phyloP scores from a whole-genome alignment of 2,888 invertebrate genomes.

The Physocephala rufipes region DNA sequence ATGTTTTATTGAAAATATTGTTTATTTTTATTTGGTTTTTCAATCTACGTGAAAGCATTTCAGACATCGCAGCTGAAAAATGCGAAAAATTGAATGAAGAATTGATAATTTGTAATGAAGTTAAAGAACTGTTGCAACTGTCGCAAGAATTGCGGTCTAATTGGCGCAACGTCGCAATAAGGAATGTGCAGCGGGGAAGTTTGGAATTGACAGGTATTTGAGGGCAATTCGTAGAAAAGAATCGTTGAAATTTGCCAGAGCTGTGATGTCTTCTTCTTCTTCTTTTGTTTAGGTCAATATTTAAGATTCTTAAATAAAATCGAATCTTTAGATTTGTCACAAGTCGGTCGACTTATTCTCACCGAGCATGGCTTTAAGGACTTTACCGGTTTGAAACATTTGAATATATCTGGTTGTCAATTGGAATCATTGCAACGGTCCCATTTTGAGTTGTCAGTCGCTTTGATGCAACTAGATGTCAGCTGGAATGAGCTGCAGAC shows the following conservation, averaged over 20 bases:
- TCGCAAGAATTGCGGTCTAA: constrained; percentile 40
- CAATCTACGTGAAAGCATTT: neutral
- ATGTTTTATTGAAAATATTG: neutral
- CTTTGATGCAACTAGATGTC: constrained; percentile 55
- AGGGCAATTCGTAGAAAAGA: neutral
- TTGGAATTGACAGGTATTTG: constrained; percentile 45
- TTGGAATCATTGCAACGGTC: constrained; percentile 46
- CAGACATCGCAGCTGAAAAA: constrained; percentile 1
- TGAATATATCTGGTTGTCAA: constrained; percentile 57
- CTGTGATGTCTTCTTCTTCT: neutral
- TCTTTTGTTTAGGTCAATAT: constrained; percentile 3
- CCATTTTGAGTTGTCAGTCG: constrained; percentile 48
- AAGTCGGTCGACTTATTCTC: constrained; percentile 49
- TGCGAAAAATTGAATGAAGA: neutral
- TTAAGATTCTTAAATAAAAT: constrained; percentile 38
- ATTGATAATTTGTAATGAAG: constrained; percentile 15
- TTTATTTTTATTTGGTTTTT: constrained; percentile 4
- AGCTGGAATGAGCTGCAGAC: constrained; percentile 54
- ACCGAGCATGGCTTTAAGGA: constrained; percentile 52
- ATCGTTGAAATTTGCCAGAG: neutral
- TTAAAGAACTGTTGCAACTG: constrained; percentile 11
- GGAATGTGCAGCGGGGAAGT: constrained; percentile 36
- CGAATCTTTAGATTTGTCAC: constrained; percentile 54
- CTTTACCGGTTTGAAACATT: constrained; percentile 49
- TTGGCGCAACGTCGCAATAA: constrained; percentile 44